Conservation (phyloP, 2,113 vertebrate species). For the Poeciliopsis occidentalis region DNA sequence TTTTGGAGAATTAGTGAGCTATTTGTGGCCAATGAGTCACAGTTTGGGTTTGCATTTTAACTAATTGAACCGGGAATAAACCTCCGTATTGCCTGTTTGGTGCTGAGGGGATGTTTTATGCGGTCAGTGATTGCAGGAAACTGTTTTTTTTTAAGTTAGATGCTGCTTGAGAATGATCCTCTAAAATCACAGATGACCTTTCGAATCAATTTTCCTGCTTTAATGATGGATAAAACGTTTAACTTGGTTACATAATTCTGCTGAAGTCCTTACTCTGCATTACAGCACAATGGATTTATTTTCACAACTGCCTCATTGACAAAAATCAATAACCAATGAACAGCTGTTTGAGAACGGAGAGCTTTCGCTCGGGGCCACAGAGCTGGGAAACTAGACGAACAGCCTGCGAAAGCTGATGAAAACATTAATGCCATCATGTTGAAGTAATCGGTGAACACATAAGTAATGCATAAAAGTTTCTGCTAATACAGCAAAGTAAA, state of each 20-base stretch:
- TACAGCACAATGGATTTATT: background rate
- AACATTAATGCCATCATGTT: background rate
- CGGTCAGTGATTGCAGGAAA: conserved; percentile 5
- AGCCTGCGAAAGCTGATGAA: background rate
- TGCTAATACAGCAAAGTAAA: too few relatives aligned
- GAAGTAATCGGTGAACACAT: background rate
- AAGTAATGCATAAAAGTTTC: background rate
- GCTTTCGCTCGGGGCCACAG: conserved; percentile 26
- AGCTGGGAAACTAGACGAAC: background rate
- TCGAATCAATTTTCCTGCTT: background rate
- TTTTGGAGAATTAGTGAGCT: conserved; percentile 26
- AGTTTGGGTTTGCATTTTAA: conserved; percentile 50
- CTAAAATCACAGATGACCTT: background rate
- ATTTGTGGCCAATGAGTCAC: conserved; percentile 33
- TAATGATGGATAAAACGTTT: background rate
- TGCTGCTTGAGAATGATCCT: too few relatives aligned
- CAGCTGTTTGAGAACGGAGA: conserved; percentile 30
- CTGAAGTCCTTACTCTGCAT: background rate
- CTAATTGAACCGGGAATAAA: conserved; percentile 11
- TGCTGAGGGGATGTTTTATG: background rate
- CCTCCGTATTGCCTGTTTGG: conserved; percentile 1
- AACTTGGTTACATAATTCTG: conserved; percentile 11
- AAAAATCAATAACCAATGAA: conserved; percentile 32
- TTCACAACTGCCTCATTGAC: conserved; percentile 26
- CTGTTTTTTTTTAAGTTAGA: background rate